Percentiles rank a stretch among this genome's conserved stretches.
Evolutionary conservation across 2,888 invertebrate species (phyloP).

Genomic region (Drepanosiphum platanoidis): DNA sequence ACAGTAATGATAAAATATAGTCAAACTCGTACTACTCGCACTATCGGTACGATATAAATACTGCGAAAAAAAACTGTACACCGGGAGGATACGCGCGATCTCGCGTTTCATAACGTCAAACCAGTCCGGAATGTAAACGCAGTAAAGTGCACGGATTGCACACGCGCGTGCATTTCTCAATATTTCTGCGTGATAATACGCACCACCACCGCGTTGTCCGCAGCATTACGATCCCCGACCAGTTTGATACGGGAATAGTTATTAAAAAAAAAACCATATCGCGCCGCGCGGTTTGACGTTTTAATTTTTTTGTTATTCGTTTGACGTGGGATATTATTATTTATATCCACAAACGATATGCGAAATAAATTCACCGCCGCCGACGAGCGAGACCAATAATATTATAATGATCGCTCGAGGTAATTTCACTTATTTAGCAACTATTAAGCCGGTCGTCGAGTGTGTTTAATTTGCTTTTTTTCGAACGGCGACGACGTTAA

Average conservation of each 20-base stretch:
- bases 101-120: constrained; percentile 19
- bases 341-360: neutral
- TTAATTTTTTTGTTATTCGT: constrained; percentile 35
- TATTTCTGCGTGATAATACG: too few species aligned
- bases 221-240: constrained; percentile 37
- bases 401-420: constrained; percentile 27
- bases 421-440: constrained; percentile 15
- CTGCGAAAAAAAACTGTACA: neutral
- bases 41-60: neutral
- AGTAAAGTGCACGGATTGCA: neutral
- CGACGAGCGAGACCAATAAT: constrained; percentile 31
- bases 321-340: constrained; percentile 33
- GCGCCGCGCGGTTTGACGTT: constrained; percentile 47
- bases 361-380: constrained; percentile 25
- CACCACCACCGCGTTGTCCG: too few species aligned
- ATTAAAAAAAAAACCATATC: constrained; percentile 35
- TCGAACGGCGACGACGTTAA: neutral
- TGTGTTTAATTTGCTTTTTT: neutral
- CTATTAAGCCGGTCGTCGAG: neutral
- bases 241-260: constrained; percentile 30
- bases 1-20: too few species aligned
- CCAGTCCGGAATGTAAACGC: constrained; percentile 7
- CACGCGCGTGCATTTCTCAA: neutral
- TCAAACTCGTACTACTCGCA: neutral
- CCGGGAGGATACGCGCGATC: constrained; percentile 1